Evolutionary conservation across 23 tunicate genomes (phyloP).

Genomic region (Diplosoma virens): DNA sequence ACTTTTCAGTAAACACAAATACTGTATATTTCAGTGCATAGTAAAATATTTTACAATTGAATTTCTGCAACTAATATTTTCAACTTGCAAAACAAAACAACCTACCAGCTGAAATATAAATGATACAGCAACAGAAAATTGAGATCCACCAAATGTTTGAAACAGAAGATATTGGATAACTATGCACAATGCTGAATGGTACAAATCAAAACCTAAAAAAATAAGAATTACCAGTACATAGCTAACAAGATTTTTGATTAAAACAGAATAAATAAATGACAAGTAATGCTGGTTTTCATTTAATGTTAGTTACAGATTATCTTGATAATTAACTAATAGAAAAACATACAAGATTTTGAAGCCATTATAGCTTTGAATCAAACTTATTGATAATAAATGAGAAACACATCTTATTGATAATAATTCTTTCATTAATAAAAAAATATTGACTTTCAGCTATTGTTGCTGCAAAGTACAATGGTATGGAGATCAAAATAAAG

Average conservation of each 20-base stretch:
- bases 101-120: constrained; percentile 69
- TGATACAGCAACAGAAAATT: constrained; percentile 28
- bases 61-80: neutral
- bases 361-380: neutral
- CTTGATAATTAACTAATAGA: neutral
- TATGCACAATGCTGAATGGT: constrained; percentile 56
- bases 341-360: neutral
- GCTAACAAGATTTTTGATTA: neutral
- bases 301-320: too few species aligned
- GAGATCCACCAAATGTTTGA: constrained; percentile 35
- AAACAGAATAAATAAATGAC: neutral
- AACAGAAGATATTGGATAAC: constrained; percentile 66
- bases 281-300: too few species aligned
- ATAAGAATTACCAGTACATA: neutral
- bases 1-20: neutral
- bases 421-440: too few species aligned
- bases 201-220: constrained; percentile 41
- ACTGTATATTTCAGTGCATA: neutral
- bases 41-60: neutral
- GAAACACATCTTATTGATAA: too few species aligned
- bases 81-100: neutral
- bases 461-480: too few species aligned
- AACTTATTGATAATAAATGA: too few species aligned
- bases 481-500: too few species aligned
- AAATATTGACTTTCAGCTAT: too few species aligned